Evolutionary conservation across 1,140 invertebrate species (phyloP).

Genomic region (Dreissena polymorpha): DNA sequence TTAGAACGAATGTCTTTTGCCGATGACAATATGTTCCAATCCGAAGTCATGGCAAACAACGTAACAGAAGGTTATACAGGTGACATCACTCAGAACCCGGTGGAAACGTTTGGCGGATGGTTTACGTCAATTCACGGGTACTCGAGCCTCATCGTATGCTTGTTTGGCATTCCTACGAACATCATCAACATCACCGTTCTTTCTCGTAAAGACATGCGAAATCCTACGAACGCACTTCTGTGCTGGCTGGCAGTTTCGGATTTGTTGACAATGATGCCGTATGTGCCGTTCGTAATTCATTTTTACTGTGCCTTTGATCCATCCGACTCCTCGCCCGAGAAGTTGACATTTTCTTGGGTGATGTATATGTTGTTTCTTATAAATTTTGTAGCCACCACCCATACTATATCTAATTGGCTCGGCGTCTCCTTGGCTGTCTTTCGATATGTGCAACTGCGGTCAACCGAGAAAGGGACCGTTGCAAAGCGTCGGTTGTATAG

Average conservation of each 20-base stretch:
- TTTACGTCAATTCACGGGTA: slow-evolving; percentile 85
- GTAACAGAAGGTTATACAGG: background rate
- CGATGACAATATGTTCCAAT: slow-evolving; percentile 15
- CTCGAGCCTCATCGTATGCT: slow-evolving; percentile 87
- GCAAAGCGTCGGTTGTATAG: slow-evolving; percentile 82
- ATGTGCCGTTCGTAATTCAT: slow-evolving; percentile 91
- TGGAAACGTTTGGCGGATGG: slow-evolving; percentile 69
- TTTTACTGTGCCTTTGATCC: slow-evolving; percentile 74
- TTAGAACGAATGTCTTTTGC: too few relatives aligned
- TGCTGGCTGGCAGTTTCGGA: slow-evolving; percentile 92
- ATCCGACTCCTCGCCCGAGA: slow-evolving; percentile 61
- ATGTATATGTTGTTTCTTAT: slow-evolving; percentile 72
- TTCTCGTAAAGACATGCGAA: slow-evolving; percentile 89
- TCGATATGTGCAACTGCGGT: slow-evolving; percentile 86
- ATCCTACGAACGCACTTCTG: slow-evolving; percentile 90
- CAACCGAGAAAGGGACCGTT: slow-evolving; percentile 88
- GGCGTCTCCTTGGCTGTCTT: slow-evolving; percentile 92
- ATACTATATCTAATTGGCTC: slow-evolving; percentile 96
- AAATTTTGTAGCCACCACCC: slow-evolving; percentile 89
- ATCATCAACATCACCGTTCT: slow-evolving; percentile 93
- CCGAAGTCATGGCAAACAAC: slow-evolving; percentile 15
- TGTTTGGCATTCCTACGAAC: slow-evolving; percentile 94
- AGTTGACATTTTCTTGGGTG: slow-evolving; percentile 70
- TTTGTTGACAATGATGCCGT: slow-evolving; percentile 93
- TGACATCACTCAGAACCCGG: slow-evolving; percentile 12